A percentile compares a stretch with the other conserved stretches of the same genome.
phyloP scores from a whole-genome alignment of 2,113 vertebrate genomes.

The Diphyllodes magnificus region DNA sequence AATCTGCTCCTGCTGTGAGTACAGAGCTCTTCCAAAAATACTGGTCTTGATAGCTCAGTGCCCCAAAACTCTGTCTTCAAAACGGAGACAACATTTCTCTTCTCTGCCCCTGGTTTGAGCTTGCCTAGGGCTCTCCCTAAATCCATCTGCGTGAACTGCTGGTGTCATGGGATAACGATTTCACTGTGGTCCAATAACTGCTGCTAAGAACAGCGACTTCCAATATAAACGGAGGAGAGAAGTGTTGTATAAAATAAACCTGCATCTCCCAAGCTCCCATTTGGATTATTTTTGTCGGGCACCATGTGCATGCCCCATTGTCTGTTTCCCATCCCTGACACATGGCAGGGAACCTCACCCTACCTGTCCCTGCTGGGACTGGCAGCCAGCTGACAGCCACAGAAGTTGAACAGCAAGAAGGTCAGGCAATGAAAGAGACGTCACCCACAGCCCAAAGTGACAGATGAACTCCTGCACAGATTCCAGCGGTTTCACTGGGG shows the following conservation, averaged over 20 bases:
- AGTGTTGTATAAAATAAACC: not conserved
- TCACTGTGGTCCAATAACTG: not conserved
- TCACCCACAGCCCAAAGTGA: constrained; percentile 6
- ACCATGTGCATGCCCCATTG: not conserved
- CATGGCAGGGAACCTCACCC: not conserved
- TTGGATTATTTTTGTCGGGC: not conserved
- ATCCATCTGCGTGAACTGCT: not conserved
- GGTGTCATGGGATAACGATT: not conserved
- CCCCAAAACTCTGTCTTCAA: not conserved
- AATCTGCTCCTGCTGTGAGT: not conserved
- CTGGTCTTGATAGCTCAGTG: not conserved
- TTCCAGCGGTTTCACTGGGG: constrained; percentile 30
- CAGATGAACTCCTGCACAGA: constrained; percentile 18
- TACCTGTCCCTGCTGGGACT: not conserved
- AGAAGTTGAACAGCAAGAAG: not conserved
- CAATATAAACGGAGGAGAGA: not conserved
- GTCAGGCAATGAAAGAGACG: not conserved
- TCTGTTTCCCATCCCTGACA: not conserved
- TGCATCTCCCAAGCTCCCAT: not conserved
- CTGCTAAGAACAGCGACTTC: not conserved
- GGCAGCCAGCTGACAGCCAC: not conserved
- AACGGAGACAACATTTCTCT: not conserved
- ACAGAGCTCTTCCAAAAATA: not conserved
- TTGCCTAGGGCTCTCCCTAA: not conserved
- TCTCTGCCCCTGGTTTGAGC: not conserved